Base-by-base conservation (phyloP, 1,140 invertebrate species). In the Drosophila nigrodunni region DNA sequence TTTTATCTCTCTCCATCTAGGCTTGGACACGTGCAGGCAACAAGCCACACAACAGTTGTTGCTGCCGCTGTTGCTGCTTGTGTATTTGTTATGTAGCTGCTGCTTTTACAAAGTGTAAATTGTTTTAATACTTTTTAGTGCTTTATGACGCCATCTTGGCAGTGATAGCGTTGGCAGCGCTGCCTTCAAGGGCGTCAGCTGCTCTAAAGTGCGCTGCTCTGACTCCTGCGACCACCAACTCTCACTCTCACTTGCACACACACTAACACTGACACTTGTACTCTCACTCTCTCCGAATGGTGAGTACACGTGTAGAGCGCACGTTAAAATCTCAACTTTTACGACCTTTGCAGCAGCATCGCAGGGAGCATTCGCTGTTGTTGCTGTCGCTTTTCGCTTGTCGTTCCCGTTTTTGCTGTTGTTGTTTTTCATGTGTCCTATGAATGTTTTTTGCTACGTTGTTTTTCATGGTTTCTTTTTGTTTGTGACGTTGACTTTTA, bases 321-420 rank as follows among this genome's bases (percentile, higher is more conserved):
- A 68, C 77, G 89, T 91, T 87, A 79, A 91, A 91, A 91, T 91
- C 89, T 91, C 89, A 91, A 91, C 89, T 91, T 91, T 91, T 91
- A 91, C 85, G 89, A 91, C 86, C 80, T 87, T 75, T 77, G 72
- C 77, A 79, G 43, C 50, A 30, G 25, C 70, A 18, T 65, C 58
- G 58, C 77, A 44, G 68, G 74, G 57, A 43, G 46, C 46, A 18
- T 35, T 50, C 35, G 61, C 21, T 39, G 52, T 13, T 37, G 55
- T 41, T 66, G 37, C 44, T 39, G 43, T 62, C 21, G 47, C 9
- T 49, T 9, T 9, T 52, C 46, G 44, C 43, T 66, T 37, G 13
- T 37, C 13, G 44, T 52, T 21, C 35, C 8, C 43, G 46, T 30
- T 66, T 25, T 54, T 39, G 43, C n/a, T 57, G 30, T 47, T 37